These are phyloP conservation scores for Stictonetta naevosa DNA, from an alignment of 2,113 vertebrate genomes.

Conservation along the genomic window DNA sequence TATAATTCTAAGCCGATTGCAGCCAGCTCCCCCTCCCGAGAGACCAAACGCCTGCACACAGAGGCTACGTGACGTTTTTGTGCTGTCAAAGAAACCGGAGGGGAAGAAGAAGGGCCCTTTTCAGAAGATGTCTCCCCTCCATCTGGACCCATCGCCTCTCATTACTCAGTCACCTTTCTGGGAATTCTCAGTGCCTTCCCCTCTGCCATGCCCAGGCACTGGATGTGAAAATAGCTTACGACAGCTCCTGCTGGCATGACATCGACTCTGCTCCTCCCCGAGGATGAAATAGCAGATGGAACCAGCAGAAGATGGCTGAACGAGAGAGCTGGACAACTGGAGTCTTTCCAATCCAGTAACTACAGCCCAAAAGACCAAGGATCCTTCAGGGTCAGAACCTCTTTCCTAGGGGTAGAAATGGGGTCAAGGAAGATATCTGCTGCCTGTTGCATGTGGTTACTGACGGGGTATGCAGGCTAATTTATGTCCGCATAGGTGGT, in stretches of 20 bases:
- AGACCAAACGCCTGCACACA: background rate
- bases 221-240: background rate
- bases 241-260: constrained; percentile 24
- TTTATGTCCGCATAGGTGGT: background rate
- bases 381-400: background rate
- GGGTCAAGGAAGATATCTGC: background rate
- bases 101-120: background rate
- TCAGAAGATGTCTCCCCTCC: background rate
- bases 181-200: background rate
- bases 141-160: constrained; percentile 15
- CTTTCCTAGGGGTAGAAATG: background rate
- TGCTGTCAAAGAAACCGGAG: background rate
- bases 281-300: constrained; percentile 12
- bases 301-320: background rate
- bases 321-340: constrained; percentile 11
- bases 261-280: background rate
- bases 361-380: background rate
- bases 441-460: background rate
- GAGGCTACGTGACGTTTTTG: background rate
- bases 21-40: background rate
- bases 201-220: background rate
- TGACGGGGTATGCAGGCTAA: background rate
- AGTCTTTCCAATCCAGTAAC: background rate
- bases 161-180: background rate
- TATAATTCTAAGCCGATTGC: background rate